Base-by-base conservation (phyloP, 2,888 invertebrate species). In the Byasa hedistus region DNA sequence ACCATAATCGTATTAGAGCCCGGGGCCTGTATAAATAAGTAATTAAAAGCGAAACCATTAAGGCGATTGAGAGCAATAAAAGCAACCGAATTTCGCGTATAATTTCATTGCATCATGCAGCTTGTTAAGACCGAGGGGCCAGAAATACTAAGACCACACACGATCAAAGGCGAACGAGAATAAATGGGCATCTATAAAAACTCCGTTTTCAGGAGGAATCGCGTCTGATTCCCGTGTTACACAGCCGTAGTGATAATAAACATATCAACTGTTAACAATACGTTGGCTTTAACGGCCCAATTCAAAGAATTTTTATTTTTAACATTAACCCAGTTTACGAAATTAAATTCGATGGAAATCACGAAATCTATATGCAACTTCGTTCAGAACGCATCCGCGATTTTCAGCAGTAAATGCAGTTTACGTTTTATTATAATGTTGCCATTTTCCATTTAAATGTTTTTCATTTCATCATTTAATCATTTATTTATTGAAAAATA, bases 241-340 rank as follows among this genome's bases (percentile, higher is more conserved):
- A 78, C 72, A 77, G 76, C 32, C 78, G 81, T 75, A 75, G 79
- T 78, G 81, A 87, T 87, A 87, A 88, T 89, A 89, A 89, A 89
- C 84, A 86, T 80, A 86, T 89, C 88, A 85, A 74, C 85, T 79
- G 79, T 76, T 77, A 78, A 83, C 83, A 80, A 83, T 81, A 82
- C 78, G 80, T 82, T 78, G 73, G 71, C 72, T 79, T 81, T 81
- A 78, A 81, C 80, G 73, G 76, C 73, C 73, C 73, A 73, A 77
- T 88, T 85, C 85, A 78, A 71, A 75, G 85, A 81, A 83, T 74
- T 81, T 80, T 76, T 75, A 78, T 77, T 76, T 80, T 77, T 70
- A 69, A 71, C 69, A 72, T 70, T 74, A 72, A 71, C 68, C 72
- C 67, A 73, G 69, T 75, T 70, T 64, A 70, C 68, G 66, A 68